These are phyloP conservation scores for Bursaphelenchus okinawaensis DNA, from an alignment of 2,888 invertebrate species.

Conservation along the genomic window DNA sequence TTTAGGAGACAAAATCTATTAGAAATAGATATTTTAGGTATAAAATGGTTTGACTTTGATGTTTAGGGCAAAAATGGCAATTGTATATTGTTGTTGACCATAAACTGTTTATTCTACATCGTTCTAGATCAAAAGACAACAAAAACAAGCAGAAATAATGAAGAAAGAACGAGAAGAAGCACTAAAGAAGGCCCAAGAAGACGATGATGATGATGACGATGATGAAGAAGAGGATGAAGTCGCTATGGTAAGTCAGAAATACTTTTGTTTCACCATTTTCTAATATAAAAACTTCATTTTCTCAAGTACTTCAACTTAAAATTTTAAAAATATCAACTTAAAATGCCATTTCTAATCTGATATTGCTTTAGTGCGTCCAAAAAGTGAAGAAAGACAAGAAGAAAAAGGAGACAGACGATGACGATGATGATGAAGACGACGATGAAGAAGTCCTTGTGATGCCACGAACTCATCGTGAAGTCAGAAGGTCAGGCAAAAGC, in stretches of 20 bases:
- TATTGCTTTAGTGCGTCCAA: neutral
- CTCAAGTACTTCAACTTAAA: too few relatives aligned
- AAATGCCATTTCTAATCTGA: neutral
- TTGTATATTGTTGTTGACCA: neutral
- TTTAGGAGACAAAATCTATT: constrained; percentile 19
- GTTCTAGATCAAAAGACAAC: neutral
- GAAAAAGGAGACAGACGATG: constrained; percentile 17
- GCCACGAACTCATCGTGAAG: constrained; percentile 23
- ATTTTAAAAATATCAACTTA: neutral
- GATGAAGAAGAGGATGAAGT: constrained; percentile 1
- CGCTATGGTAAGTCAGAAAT: neutral
- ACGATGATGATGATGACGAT: constrained; percentile 14
- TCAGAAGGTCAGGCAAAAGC: constrained; percentile 6
- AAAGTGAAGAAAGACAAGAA: constrained; percentile 10
- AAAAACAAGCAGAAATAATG: constrained; percentile 13
- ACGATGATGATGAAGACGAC: constrained; percentile 18
- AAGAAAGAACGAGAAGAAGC: constrained; percentile 25
- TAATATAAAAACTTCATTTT: too few relatives aligned
- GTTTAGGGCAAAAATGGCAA: too few relatives aligned
- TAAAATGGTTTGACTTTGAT: too few relatives aligned
- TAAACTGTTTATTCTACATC: neutral
- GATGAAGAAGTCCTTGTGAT: constrained; percentile 9
- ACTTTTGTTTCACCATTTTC: too few relatives aligned
- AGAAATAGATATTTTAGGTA: constrained; percentile 19
- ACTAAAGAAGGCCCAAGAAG: constrained; percentile 2